These are phyloP conservation scores for Abramis brama DNA, from an alignment of 2,113 vertebrate genomes.

Conservation along the genomic window DNA sequence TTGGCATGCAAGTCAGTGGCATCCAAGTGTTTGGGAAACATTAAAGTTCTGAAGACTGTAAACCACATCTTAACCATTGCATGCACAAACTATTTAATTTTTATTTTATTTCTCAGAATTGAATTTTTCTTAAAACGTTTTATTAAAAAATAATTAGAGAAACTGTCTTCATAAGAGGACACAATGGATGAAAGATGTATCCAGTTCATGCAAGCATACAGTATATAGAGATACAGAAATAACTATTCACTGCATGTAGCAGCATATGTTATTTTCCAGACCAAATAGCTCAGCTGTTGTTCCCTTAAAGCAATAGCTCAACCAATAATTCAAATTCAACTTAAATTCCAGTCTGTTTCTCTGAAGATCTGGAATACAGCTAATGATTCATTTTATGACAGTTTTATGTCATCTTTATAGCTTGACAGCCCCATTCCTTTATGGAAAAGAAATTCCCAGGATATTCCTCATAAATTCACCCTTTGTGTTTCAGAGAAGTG, in stretches of 20 bases:
- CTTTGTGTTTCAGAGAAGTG: not conserved
- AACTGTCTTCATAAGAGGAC: not conserved
- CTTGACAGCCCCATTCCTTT: not conserved
- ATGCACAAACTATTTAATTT: not conserved
- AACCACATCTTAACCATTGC: too few species aligned
- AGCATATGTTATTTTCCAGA: not conserved
- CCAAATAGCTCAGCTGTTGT: not conserved
- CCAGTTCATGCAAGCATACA: not conserved
- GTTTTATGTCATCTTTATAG: not conserved
- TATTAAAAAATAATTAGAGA: not conserved
- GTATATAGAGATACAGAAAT: not conserved
- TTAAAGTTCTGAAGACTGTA: not conserved
- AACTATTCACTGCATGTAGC: not conserved
- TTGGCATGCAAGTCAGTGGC: conserved; percentile 14
- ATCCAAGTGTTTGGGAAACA: not conserved
- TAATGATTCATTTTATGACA: not conserved
- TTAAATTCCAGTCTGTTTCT: not conserved
- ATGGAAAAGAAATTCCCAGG: not conserved
- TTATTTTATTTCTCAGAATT: not conserved
- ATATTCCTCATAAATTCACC: not conserved
- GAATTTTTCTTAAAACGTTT: not conserved
- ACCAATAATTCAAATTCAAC: not conserved
- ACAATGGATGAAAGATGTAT: not conserved
- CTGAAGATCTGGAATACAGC: not conserved
- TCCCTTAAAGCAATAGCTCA: not conserved